Conservation (phyloP, 2,797 vertebrate species). For the Todus mexicanus region DNA sequence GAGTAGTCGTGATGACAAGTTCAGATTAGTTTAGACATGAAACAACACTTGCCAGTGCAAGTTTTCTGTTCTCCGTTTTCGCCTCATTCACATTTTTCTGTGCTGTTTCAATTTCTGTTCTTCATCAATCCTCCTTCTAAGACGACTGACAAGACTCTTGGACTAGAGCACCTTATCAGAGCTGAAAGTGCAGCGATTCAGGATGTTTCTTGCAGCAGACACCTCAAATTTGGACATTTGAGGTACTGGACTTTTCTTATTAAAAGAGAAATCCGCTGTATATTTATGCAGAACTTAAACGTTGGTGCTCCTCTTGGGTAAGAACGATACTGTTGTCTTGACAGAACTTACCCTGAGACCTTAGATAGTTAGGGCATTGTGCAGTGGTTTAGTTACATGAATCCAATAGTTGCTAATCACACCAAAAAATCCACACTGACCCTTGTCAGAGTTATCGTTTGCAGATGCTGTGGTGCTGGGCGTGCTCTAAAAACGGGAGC, state of each 20-base stretch:
- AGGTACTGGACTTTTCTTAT: neutral
- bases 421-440: neutral
- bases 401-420: neutral
- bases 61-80: neutral
- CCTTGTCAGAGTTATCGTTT: neutral
- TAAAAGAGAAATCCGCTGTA: neutral
- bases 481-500: neutral
- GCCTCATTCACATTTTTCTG: neutral
- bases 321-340: neutral
- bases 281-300: neutral
- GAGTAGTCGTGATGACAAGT: neutral
- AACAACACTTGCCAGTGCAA: neutral
- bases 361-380: neutral
- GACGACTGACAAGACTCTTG: neutral
- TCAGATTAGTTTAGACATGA: neutral
- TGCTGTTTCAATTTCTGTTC: neutral
- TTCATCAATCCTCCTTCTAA: neutral
- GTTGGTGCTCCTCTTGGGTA: neutral
- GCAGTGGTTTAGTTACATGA: neutral
- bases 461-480: neutral
- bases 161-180: neutral
- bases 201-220: neutral
- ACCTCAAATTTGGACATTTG: neutral
- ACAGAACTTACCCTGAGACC: neutral
- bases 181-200: neutral